Conservation (phyloP, 2,888 invertebrate genomes). For the Glyphotaelius pellucidus region DNA sequence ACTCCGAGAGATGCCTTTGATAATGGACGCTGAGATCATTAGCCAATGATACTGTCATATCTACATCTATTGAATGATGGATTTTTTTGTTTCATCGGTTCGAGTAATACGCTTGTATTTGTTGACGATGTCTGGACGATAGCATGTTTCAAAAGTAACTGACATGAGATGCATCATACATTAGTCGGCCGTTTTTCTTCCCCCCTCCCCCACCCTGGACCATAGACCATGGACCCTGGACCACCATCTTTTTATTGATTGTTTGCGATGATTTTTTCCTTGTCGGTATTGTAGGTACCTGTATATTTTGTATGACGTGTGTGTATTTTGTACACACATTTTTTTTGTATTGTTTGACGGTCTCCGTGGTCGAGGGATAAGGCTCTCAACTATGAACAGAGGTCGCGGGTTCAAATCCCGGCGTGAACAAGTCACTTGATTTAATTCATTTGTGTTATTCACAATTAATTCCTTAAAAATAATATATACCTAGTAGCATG, state of each 20-base stretch:
- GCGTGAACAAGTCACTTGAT: no score
- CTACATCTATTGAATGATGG: slow-evolving; percentile 61
- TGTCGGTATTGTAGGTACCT: background rate
- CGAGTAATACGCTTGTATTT: slow-evolving; percentile 62
- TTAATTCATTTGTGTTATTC: no score
- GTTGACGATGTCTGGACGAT: slow-evolving; percentile 58
- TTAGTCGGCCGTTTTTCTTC: slow-evolving; percentile 29
- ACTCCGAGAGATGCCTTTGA: slow-evolving; percentile 53
- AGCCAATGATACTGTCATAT: slow-evolving; percentile 62
- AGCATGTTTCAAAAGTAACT: slow-evolving; percentile 55
- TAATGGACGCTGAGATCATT: slow-evolving; percentile 62
- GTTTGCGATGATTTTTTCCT: background rate
- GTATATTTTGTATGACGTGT: no score
- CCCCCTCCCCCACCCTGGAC: background rate
- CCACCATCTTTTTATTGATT: background rate
- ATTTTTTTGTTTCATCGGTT: slow-evolving; percentile 55
- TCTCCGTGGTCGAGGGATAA: no score
- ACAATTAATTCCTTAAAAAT: no score
- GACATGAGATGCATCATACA: slow-evolving; percentile 47
- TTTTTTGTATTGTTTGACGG: no score
- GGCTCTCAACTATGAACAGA: no score
- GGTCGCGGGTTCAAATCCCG: no score
- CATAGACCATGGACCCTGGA: background rate
- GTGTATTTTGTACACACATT: no score
- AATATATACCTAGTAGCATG: no score